These are phyloP conservation scores for Irena cyanogastra DNA, from an alignment of 2,113 vertebrate species.

Conservation along the genomic window DNA sequence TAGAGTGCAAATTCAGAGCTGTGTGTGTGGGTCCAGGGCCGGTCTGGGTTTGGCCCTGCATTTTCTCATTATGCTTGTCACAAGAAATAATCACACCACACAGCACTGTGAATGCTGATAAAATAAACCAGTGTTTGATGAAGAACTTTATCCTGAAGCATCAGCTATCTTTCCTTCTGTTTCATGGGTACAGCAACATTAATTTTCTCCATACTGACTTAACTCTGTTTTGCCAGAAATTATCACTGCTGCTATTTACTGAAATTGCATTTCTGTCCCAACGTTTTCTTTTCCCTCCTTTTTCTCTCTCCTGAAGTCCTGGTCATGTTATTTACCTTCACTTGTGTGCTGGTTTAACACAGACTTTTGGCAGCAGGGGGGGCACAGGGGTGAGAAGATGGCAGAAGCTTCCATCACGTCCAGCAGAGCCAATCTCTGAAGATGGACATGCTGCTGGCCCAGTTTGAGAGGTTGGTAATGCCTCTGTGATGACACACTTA, in stretches of 20 bases:
- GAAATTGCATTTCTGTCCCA: not conserved
- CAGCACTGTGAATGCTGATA: conserved; percentile 26
- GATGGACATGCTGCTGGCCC: not conserved
- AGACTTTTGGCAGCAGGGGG: not conserved
- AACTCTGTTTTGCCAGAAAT: conserved; percentile 23
- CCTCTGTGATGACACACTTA: not conserved
- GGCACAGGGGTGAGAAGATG: not conserved
- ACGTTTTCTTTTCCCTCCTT: not conserved
- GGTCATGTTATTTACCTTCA: not conserved
- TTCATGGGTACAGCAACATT: conserved; percentile 5
- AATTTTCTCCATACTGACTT: conserved; percentile 40
- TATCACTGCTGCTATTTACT: not conserved
- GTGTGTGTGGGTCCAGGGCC: not conserved
- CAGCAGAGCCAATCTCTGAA: not conserved
- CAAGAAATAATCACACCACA: conserved; percentile 34
- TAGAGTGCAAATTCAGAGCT: conserved; percentile 6
- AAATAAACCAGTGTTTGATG: conserved; percentile 53
- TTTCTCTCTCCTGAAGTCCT: not conserved
- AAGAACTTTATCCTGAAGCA: conserved; percentile 44
- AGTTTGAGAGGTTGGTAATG: not conserved
- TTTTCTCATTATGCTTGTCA: conserved; percentile 41
- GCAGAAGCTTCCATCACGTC: not conserved
- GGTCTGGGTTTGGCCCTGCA: not conserved
- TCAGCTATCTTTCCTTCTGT: conserved; percentile 32
- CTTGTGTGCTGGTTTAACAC: not conserved